Base-by-base conservation (phyloP, 2,888 invertebrate genomes). In the Pachydiplax longipennis region DNA sequence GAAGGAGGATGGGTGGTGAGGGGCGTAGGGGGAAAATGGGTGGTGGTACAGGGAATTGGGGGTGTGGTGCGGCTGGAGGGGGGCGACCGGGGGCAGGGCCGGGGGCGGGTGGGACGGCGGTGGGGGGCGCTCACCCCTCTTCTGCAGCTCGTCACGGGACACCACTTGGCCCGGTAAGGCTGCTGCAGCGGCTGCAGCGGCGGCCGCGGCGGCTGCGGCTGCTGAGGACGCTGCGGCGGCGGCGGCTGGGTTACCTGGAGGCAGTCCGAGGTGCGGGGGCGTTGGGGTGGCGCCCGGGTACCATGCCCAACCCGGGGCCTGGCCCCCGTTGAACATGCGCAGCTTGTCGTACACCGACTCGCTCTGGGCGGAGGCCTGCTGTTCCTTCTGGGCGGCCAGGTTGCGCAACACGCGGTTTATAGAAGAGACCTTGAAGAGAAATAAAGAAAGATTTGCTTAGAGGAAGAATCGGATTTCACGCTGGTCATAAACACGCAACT, bases 391-490 rank as follows among this genome's bases (percentile, higher is more conserved):
- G 90, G 98, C 98, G 44, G 99, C 98, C 93, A 99, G 95, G 95
- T 99, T 99, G 92, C 99, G 95, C 91, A 99, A 96, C 91, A 99
- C 99, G 93, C 99, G 97, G 95, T 99, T 99, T 94, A 99, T 99
- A 93, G 99, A 99, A 92, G 99, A 99, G 92, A 99, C 99, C 99
- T 99, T 91, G 92, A 93, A 92, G 92, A 91, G 91, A 90, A 91
- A 53, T 80, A 91, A 65, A 53, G 2, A 0, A 87, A 58, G n/a
- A 2, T 40, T 44, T 25, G 37, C 37, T 37, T 4, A 8, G 3
- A 40, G 15, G 18, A 37, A n/a, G 22, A 0, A 40, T 37, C 25
- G 4, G 73, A 8, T 31, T 53, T 18, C 18, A 53, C 18, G 18
- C 53, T 15, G 18, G 2, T 53, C 2, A 53, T 18, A 1, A 6